These are phyloP conservation scores for Watsonalla cultraria DNA, from an alignment of 2,888 invertebrate species.

Conservation along the genomic window DNA sequence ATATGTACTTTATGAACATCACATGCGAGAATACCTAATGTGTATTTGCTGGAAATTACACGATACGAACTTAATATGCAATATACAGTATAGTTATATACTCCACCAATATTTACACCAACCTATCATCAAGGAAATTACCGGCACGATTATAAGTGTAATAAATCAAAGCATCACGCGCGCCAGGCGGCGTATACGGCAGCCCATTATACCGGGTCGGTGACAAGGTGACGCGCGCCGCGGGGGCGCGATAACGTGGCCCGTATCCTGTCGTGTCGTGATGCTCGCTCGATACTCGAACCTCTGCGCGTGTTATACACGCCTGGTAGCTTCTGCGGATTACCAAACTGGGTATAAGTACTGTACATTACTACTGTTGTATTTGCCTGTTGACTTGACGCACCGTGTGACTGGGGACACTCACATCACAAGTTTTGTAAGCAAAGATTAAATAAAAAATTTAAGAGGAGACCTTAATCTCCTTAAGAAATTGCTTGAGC, in stretches of 20 bases:
- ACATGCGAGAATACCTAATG: too few species aligned
- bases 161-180: conserved; percentile 58
- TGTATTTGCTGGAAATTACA: too few species aligned
- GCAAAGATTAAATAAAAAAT: too few species aligned
- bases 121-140: conserved; percentile 4
- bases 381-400: too few species aligned
- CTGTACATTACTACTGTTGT: too few species aligned
- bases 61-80: neutral
- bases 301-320: conserved; percentile 46
- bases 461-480: too few species aligned
- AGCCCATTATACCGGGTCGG: conserved; percentile 73
- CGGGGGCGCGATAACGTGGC: conserved; percentile 65
- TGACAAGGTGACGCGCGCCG: conserved; percentile 71
- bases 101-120: neutral
- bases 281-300: conserved; percentile 54
- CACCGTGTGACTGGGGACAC: too few species aligned
- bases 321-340: conserved; percentile 53
- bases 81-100: neutral
- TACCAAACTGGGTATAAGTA: conserved; percentile 32
- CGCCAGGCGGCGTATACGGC: conserved; percentile 47
- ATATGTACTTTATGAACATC: too few species aligned
- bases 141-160: conserved; percentile 18
- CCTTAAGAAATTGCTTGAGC: too few species aligned
- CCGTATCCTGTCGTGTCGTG: conserved; percentile 55
- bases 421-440: too few species aligned